phyloP scores from a whole-genome alignment of 2,888 invertebrate genomes.

The Protula sp. region DNA sequence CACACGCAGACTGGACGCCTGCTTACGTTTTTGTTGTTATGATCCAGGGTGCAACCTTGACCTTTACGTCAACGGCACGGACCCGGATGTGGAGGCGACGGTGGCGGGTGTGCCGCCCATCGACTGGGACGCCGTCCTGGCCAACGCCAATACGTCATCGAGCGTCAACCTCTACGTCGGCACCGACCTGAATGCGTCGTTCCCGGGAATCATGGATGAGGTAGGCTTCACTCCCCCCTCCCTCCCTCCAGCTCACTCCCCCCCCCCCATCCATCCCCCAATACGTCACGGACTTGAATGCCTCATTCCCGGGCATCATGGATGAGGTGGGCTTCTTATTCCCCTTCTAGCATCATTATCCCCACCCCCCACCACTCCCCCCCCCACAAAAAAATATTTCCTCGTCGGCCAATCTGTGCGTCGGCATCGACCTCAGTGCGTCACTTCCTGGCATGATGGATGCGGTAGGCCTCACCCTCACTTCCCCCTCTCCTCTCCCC shows the following conservation, averaged over 20 bases:
- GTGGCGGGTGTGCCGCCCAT: background rate
- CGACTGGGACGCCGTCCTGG: conserved; percentile 5
- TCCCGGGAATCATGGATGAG: conserved; percentile 15
- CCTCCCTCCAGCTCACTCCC: too few relatives aligned
- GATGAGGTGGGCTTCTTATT: conserved; percentile 18
- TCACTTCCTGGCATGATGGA: conserved; percentile 15
- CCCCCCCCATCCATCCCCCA: too few relatives aligned
- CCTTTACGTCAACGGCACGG: conserved; percentile 13
- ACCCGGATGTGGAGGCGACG: conserved; percentile 6
- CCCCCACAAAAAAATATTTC: too few relatives aligned
- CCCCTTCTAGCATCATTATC: too few relatives aligned
- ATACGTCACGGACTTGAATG: conserved; percentile 4
- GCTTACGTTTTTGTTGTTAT: background rate
- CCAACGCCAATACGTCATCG: background rate
- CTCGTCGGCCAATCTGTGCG: too few relatives aligned
- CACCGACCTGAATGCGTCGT: conserved; percentile 6
- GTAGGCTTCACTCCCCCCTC: too few relatives aligned
- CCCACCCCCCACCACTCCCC: too few relatives aligned
- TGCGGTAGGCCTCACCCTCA: conserved; percentile 14
- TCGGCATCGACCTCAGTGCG: conserved; percentile 5
- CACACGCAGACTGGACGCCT: too few relatives aligned
- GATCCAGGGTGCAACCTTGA: conserved; percentile 11
- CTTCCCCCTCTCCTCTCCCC: too few relatives aligned
- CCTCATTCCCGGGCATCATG: conserved; percentile 13
- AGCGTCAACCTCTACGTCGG: conserved; percentile 7